These are phyloP conservation scores for Zaprionus vittiger DNA, from an alignment of 1,140 invertebrate genomes.

Conservation along the genomic window DNA sequence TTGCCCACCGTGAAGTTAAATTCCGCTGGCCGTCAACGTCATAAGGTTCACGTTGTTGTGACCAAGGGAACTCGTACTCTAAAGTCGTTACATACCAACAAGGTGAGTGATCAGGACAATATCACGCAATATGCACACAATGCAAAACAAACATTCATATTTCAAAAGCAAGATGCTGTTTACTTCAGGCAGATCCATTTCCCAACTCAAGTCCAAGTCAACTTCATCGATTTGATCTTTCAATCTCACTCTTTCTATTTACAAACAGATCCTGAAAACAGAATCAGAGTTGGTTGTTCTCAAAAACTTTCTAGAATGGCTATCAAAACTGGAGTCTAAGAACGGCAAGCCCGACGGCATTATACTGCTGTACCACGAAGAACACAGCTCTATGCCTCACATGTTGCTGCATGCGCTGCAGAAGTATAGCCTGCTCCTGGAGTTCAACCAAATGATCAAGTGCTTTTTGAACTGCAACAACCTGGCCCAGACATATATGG, in stretches of 20 bases:
- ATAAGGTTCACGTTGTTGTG: slow-evolving; percentile 90
- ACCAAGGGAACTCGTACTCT: slow-evolving; percentile 90
- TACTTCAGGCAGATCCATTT: too few species aligned
- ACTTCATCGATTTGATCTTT: too few species aligned
- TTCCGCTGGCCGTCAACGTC: slow-evolving; percentile 87
- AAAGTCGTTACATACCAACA: slow-evolving; percentile 89
- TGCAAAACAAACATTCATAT: too few species aligned
- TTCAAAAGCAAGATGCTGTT: too few species aligned
- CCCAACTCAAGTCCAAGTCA: too few species aligned
- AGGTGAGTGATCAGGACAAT: slow-evolving; percentile 84
- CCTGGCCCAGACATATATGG: slow-evolving; percentile 88
- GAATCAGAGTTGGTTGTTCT: slow-evolving; percentile 91
- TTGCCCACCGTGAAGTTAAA: slow-evolving; percentile 92
- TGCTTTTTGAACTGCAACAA: slow-evolving; percentile 90
- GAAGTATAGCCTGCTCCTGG: slow-evolving; percentile 89
- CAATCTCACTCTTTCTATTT: neutral
- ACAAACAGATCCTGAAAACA: neutral
- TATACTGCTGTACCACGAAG: slow-evolving; percentile 90
- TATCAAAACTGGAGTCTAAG: slow-evolving; percentile 84
- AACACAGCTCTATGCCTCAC: slow-evolving; percentile 88
- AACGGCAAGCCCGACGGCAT: slow-evolving; percentile 87
- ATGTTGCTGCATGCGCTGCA: slow-evolving; percentile 90
- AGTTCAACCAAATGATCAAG: slow-evolving; percentile 89
- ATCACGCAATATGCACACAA: too few species aligned
- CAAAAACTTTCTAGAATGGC: slow-evolving; percentile 90